A percentile compares a stretch with the other conserved stretches of the same genome.
These are phyloP conservation scores for Paedocypris sp. DNA, from an alignment of 2,113 vertebrate genomes.

Conservation along the genomic window DNA sequence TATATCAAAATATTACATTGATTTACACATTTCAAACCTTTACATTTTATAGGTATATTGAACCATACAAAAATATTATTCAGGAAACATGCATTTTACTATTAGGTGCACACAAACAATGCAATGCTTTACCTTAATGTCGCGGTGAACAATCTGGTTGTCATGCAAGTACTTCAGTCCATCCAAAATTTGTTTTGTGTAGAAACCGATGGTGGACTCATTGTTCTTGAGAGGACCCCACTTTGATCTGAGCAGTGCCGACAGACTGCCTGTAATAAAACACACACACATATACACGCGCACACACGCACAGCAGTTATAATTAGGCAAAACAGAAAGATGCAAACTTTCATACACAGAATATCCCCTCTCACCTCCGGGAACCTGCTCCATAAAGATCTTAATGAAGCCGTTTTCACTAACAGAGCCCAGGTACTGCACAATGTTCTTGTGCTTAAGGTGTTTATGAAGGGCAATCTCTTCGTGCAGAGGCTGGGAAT, in stretches of 20 bases:
- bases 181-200: constrained; percentile 95
- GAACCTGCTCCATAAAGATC: constrained; percentile 99
- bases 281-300: background rate
- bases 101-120: no score
- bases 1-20: no score
- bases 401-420: constrained; percentile 97
- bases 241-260: constrained; percentile 90
- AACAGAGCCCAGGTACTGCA: constrained; percentile 94
- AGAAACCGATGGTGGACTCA: constrained; percentile 94
- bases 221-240: constrained; percentile 98
- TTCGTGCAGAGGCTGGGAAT: constrained; percentile 94
- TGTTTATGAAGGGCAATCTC: constrained; percentile 97
- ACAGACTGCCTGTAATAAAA: constrained; percentile 77
- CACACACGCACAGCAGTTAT: no score
- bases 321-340: background rate
- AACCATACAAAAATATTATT: no score
- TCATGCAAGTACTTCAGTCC: constrained; percentile 96
- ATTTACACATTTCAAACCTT: no score
- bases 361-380: constrained; percentile 82
- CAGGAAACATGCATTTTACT: no score
- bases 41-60: no score
- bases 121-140: constrained; percentile 81
- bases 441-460: constrained; percentile 97
- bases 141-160: constrained; percentile 95
- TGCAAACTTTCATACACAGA: rapidly evolving